Evolutionary conservation across 2,113 vertebrate species (phyloP).

Genomic region (Chaetodon trifascialis): DNA sequence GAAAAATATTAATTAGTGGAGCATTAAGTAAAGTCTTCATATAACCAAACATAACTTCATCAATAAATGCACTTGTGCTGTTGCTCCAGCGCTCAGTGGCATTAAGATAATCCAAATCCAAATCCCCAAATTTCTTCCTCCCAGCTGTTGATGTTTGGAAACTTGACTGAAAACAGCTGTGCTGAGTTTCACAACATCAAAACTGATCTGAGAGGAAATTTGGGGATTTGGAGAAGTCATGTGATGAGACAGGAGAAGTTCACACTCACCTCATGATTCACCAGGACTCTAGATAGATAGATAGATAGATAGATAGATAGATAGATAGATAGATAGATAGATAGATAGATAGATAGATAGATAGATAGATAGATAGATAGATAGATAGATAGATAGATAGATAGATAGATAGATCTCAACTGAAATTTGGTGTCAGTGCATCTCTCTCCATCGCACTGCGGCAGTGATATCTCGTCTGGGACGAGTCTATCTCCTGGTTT

Average conservation of each 20-base stretch:
- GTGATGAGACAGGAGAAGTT: neutral
- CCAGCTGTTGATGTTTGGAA: neutral
- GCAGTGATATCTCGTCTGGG: constrained; percentile 11
- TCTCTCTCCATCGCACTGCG: neutral
- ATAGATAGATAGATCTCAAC: too few species aligned
- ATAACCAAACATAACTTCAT: neutral
- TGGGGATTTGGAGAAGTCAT: neutral
- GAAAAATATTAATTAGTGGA: neutral
- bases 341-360: too few species aligned
- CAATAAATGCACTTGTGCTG: neutral
- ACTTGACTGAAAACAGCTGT: constrained; percentile 21
- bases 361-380: too few species aligned
- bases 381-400: too few species aligned
- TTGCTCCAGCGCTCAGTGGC: neutral
- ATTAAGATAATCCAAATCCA: neutral
- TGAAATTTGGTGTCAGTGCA: too few species aligned
- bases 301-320: too few species aligned
- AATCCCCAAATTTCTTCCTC: neutral
- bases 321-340: too few species aligned
- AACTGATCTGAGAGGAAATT: neutral
- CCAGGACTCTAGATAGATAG: neutral
- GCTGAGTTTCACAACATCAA: constrained; percentile 10
- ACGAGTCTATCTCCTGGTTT: constrained; percentile 11
- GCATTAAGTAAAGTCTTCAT: neutral
- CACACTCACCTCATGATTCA: neutral